These are phyloP conservation scores for Fissipunctia ypsillon DNA, from an alignment of 2,888 invertebrate genomes.

Conservation along the genomic window DNA sequence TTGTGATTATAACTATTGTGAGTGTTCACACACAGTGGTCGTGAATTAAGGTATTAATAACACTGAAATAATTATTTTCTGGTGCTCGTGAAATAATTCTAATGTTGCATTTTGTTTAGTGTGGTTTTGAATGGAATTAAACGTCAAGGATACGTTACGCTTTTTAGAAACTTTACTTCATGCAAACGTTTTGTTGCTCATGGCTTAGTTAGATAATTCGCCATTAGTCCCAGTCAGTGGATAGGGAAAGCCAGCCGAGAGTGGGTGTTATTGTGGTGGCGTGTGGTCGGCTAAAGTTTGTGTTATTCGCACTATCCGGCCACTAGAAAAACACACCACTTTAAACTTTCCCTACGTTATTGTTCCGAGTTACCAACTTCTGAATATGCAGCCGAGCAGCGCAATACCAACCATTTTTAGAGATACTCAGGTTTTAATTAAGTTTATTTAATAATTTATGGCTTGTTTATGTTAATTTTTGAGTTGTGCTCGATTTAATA, in stretches of 20 bases:
- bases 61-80: slow-evolving; percentile 34
- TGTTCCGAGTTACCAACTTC: slow-evolving; percentile 65
- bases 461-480: slow-evolving; percentile 41
- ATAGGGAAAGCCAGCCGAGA: slow-evolving; percentile 26
- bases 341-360: slow-evolving; percentile 69
- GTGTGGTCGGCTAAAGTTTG: slow-evolving; percentile 57
- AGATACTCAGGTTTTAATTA: slow-evolving; percentile 60
- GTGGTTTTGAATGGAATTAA: slow-evolving; percentile 21
- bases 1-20: slow-evolving; percentile 28
- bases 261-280: slow-evolving; percentile 51
- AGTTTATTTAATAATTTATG: slow-evolving; percentile 55
- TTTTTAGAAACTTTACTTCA: slow-evolving; percentile 21
- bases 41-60: slow-evolving; percentile 46
- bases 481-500: slow-evolving; percentile 40
- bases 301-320: slow-evolving; percentile 55
- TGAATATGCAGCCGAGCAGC: slow-evolving; percentile 58
- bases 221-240: slow-evolving; percentile 37
- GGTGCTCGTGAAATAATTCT: slow-evolving; percentile 23
- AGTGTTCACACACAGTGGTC: slow-evolving; percentile 20
- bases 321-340: slow-evolving; percentile 71
- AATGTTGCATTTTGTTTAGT: slow-evolving; percentile 37
- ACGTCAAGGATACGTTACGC: slow-evolving; percentile 15
- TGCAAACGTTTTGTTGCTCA: slow-evolving; percentile 2
- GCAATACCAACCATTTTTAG: slow-evolving; percentile 59
- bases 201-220: slow-evolving; percentile 43